Percentiles rank a stretch among this genome's conserved stretches.
These are phyloP conservation scores for Bactericera cockerelli DNA, from an alignment of 1,140 invertebrate species.

Conservation along the genomic window DNA sequence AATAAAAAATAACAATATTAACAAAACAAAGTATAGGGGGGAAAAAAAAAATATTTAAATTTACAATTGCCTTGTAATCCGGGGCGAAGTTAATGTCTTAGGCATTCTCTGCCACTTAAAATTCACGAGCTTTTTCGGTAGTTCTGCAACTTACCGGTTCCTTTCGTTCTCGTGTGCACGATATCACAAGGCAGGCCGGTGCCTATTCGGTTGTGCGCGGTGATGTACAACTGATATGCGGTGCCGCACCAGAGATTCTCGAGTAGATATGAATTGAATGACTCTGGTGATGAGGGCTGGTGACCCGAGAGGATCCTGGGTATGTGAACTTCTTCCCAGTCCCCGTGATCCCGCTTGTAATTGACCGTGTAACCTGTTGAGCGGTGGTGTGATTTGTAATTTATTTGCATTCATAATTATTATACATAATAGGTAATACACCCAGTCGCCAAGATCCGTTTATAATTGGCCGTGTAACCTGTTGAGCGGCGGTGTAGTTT, in stretches of 20 bases:
- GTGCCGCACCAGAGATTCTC: slow-evolving; percentile 75
- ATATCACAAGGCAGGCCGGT: slow-evolving; percentile 75
- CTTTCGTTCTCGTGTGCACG: slow-evolving; percentile 65
- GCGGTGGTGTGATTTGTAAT: no score
- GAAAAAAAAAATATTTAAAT: no score
- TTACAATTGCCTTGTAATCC: no score
- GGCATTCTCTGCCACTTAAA: no score
- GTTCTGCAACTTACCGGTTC: slow-evolving; percentile 37
- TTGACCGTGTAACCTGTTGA: slow-evolving; percentile 69
- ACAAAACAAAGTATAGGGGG: no score
- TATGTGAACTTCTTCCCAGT: slow-evolving; percentile 73
- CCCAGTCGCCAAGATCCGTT: slow-evolving; percentile 75
- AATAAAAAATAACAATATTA: no score
- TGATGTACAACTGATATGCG: slow-evolving; percentile 71
- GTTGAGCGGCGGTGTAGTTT: no score
- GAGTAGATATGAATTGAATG: slow-evolving; percentile 56
- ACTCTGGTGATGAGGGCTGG: no score
- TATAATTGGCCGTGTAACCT: slow-evolving; percentile 76
- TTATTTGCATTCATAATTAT: slow-evolving; percentile 11
- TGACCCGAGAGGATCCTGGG: neutral
- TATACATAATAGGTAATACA: no score
- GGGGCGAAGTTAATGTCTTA: no score
- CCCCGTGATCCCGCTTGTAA: slow-evolving; percentile 72
- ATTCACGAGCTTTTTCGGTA: no score
- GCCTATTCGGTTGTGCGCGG: slow-evolving; percentile 74